Percentiles rank a stretch among this genome's conserved stretches.
Evolutionary conservation across 1,140 invertebrate species (phyloP).

Genomic region (Drosophila kanapiae): DNA sequence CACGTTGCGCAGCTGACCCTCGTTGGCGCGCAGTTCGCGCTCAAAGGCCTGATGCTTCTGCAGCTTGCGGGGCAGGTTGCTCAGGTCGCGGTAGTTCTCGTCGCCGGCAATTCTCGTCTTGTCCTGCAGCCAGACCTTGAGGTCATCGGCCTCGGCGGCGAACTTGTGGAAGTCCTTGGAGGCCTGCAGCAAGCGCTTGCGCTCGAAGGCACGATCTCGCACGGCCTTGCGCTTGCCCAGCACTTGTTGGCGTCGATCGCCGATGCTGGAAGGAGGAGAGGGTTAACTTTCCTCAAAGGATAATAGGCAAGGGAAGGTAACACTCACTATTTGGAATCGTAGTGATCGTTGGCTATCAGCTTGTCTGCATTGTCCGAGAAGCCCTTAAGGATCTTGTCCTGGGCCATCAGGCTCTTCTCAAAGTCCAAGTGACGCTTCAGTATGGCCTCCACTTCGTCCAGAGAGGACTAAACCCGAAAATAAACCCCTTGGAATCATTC

Average conservation of each 20-base stretch:
- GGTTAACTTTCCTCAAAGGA: background rate
- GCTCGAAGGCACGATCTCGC: conserved; percentile 90
- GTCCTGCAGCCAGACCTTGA: conserved; percentile 95
- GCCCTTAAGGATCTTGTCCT: conserved; percentile 95
- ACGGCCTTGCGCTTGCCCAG: conserved; percentile 90
- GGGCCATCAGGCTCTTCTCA: conserved; percentile 95
- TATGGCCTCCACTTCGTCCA: conserved; percentile 97
- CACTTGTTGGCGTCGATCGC: conserved; percentile 91
- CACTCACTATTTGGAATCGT: conserved; percentile 93
- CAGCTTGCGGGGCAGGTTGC: conserved; percentile 96
- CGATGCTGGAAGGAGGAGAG: conserved; percentile 87
- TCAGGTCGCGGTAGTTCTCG: conserved; percentile 96
- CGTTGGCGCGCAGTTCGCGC: conserved; percentile 96
- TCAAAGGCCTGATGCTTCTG: conserved; percentile 99
- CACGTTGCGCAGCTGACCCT: conserved; percentile 93
- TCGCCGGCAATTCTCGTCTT: conserved; percentile 96
- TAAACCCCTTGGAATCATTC: background rate
- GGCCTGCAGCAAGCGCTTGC: conserved; percentile 90
- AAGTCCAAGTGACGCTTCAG: conserved; percentile 98
- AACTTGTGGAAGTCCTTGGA: conserved; percentile 94
- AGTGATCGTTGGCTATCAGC: conserved; percentile 93
- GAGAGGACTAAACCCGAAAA: conserved; percentile 88
- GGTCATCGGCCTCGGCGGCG: conserved; percentile 94
- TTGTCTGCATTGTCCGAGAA: conserved; percentile 95
- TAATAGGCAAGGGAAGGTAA: background rate